Evolutionary conservation across 2,113 vertebrate genomes (phyloP), one percentile per base, ranked within the genome.

Genomic region (Pangasianodon hypophthalmus): DNA sequence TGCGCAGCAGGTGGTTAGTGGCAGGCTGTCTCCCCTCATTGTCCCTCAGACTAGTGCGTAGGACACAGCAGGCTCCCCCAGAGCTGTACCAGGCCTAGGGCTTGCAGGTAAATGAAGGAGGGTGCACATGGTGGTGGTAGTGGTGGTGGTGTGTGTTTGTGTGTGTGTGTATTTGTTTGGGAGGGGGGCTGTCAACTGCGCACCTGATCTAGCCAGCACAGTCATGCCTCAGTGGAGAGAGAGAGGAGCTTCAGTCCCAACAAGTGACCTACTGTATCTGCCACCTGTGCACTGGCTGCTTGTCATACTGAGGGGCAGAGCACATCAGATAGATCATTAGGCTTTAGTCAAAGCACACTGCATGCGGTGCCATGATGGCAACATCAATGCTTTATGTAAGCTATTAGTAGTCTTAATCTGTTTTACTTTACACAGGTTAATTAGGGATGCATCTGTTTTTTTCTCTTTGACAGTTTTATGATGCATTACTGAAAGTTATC

Each of bases 1-100:
- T 96, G 95, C 94, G 84, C 94, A 95, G 95, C 96, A 96, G 96
- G 96, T 96, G 96, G 95, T 93, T 92, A 92, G 91, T 96, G 94
- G 94, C 93, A 95, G 94, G 93, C 94, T 93, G 91, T 94, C 93
- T 94, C 93, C 94, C 94, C 90, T 95, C 94, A 95, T 95, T 96
- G 94, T 95, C 91, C 89, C 90, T 91, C 19, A 80, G 93, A 92
- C 88, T 91, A 89, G 92, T 87, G 79, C 87, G 24, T 44, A 77
- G 77, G 54, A 69, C 50, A 50, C 37, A 73, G 58, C 75, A 60
- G 83, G 86, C 84, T 54, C 83, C 89, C 80, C 88, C 82, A 86
- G 85, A 83, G 86, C 75, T 84, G 60, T 79, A 84, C 29, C 88
- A 84, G 56, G 77, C 86, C 87, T 46, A 50, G 87, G 91, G 85